These are phyloP conservation scores for Atractosteus spatula DNA, from an alignment of 2,113 vertebrate genomes.

Conservation along the genomic window DNA sequence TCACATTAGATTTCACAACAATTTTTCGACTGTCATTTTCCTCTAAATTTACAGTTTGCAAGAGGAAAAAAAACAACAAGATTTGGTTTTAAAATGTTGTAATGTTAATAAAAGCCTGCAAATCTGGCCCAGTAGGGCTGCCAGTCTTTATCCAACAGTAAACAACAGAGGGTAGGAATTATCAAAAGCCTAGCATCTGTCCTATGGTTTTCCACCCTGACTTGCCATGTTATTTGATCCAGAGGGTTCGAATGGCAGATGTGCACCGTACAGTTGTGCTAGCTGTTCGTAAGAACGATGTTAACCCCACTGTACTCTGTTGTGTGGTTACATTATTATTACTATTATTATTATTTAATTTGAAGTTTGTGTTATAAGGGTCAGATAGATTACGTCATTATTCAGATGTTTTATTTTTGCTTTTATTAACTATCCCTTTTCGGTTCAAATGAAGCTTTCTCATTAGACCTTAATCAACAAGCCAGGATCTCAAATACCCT, in stretches of 20 bases:
- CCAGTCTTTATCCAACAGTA: not conserved
- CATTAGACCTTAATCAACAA: not conserved
- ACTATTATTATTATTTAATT: no score
- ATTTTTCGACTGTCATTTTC: no score
- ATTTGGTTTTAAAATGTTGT: no score
- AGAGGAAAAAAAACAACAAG: no score
- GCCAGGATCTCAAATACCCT: not conserved
- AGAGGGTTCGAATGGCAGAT: slow-evolving; percentile 18
- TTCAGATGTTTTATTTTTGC: not conserved
- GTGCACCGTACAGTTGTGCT: not conserved
- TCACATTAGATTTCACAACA: no score
- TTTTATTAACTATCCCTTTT: slow-evolving; percentile 11
- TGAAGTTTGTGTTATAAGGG: no score
- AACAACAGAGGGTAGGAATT: slow-evolving; percentile 2
- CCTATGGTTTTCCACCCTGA: slow-evolving; percentile 11
- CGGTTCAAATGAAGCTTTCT: slow-evolving; percentile 30
- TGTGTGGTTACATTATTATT: not conserved
- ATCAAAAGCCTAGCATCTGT: slow-evolving; percentile 35
- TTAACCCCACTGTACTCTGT: not conserved
- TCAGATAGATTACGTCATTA: no score
- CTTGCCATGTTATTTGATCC: slow-evolving; percentile 11
- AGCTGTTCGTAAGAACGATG: not conserved
- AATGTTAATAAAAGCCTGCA: no score
- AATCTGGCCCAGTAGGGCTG: no score
- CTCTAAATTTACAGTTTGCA: no score